These are phyloP conservation scores for Poecilobothrus nobilitatus DNA, from an alignment of 2,888 invertebrate genomes.

Conservation along the genomic window DNA sequence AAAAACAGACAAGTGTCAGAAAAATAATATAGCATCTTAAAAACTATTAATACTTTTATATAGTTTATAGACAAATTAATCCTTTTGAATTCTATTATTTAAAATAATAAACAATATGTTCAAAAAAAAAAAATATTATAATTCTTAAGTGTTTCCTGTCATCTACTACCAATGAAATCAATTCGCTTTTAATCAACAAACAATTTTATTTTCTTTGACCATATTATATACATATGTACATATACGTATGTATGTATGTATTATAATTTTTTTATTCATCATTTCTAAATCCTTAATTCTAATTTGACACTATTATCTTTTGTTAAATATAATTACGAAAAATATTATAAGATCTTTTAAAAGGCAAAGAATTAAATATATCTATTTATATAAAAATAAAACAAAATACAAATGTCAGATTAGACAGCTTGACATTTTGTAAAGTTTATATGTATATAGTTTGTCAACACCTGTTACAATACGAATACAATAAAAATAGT, in stretches of 20 bases:
- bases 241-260: no score
- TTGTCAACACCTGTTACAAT: neutral
- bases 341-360: neutral
- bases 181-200: neutral
- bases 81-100: no score
- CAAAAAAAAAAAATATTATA: neutral
- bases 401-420: neutral
- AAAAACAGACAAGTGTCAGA: no score
- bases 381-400: no score
- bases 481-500: neutral
- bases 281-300: neutral
- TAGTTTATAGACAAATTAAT: no score
- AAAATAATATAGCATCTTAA: no score
- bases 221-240: no score
- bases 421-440: constrained; percentile 2
- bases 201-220: neutral
- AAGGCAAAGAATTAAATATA: neutral
- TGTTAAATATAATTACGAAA: neutral
- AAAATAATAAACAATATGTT: neutral
- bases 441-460: no score
- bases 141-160: neutral
- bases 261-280: neutral
- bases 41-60: no score
- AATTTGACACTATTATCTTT: neutral
- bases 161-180: neutral